phyloP scores from a whole-genome alignment of 23 tunicate species.

The Styela plicata region DNA sequence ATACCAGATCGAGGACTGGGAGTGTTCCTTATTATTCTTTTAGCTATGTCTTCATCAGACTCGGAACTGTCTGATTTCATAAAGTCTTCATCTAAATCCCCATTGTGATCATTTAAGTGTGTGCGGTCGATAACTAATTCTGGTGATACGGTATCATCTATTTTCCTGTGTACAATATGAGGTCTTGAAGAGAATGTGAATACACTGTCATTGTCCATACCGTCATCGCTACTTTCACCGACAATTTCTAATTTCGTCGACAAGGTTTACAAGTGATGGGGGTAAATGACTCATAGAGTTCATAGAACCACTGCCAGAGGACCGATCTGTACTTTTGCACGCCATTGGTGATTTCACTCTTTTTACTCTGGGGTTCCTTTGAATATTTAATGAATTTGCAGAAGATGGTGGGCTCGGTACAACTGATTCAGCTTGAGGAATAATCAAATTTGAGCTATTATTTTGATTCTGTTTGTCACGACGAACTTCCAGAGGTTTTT shows the following conservation, averaged over 20 bases:
- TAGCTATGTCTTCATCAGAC: slow-evolving; percentile 30
- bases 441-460: not conserved
- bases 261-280: slow-evolving; percentile 6
- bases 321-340: not conserved
- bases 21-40: slow-evolving; percentile 35
- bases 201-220: slow-evolving; percentile 1
- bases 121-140: not conserved
- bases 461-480: not conserved
- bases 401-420: slow-evolving; percentile 7
- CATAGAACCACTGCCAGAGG: not conserved
- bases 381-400: not conserved
- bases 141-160: not conserved
- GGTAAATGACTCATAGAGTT: not conserved
- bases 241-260: slow-evolving; percentile 15
- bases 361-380: not conserved
- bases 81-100: slow-evolving; percentile 10
- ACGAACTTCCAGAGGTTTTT: not conserved
- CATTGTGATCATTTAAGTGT: not conserved
- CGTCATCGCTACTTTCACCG: not conserved
- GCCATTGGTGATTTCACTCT: slow-evolving; percentile 4
- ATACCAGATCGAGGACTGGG: slow-evolving; percentile 37
- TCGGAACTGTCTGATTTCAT: slow-evolving; percentile 11
- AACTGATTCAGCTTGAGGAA: not conserved
- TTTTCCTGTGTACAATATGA: slow-evolving; percentile 12
- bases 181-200: slow-evolving; percentile 25